A percentile compares a stretch with the other conserved stretches of the same genome.
These are phyloP conservation scores for Dynastes hyllus DNA, from an alignment of 2,888 invertebrate species.

Conservation along the genomic window DNA sequence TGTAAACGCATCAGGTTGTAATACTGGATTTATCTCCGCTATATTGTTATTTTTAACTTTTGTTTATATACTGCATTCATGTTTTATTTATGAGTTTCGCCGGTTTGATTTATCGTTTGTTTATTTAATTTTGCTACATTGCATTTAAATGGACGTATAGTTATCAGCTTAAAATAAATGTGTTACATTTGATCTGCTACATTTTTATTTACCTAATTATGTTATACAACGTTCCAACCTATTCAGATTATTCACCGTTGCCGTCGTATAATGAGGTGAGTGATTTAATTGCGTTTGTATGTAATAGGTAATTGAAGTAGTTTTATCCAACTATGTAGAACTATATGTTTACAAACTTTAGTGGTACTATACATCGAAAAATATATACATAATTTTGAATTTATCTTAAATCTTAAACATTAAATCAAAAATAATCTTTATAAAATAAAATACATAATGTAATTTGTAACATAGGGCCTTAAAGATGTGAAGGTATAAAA, in stretches of 20 bases:
- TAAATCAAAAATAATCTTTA: too few species aligned
- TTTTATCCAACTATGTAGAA: neutral
- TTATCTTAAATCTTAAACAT: too few species aligned
- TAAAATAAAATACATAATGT: too few species aligned
- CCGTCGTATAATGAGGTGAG: slow-evolving; percentile 64
- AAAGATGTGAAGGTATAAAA: too few species aligned
- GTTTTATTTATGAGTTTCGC: slow-evolving; percentile 29
- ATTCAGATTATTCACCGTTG: slow-evolving; percentile 62
- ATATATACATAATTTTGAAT: too few species aligned
- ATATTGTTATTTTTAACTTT: slow-evolving; percentile 14
- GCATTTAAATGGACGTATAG: slow-evolving; percentile 29
- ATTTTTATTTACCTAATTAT: slow-evolving; percentile 54
- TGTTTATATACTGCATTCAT: slow-evolving; percentile 30
- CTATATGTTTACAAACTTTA: too few species aligned
- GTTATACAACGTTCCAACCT: slow-evolving; percentile 64
- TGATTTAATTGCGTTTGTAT: slow-evolving; percentile 4
- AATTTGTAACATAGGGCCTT: too few species aligned
- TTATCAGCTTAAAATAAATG: slow-evolving; percentile 31
- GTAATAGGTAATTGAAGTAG: neutral
- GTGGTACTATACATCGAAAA: too few species aligned
- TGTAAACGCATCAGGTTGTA: neutral
- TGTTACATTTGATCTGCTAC: slow-evolving; percentile 12
- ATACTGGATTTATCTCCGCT: slow-evolving; percentile 1
- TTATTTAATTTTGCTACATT: slow-evolving; percentile 23
- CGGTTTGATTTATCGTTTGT: slow-evolving; percentile 26